Evolutionary conservation across 2,888 invertebrate genomes (phyloP).

Genomic region (Rhodophaea formosa): DNA sequence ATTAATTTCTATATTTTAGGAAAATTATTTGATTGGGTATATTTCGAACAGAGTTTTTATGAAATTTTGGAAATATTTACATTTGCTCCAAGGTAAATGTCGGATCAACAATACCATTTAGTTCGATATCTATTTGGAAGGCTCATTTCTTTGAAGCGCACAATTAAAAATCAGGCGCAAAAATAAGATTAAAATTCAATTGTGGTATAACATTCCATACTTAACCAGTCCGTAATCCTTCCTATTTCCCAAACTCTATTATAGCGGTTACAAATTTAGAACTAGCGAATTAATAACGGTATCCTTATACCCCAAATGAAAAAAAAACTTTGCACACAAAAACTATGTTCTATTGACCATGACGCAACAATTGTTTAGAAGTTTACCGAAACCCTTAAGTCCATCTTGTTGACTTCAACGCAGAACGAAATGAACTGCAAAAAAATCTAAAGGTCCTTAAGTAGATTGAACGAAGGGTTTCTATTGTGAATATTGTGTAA

Average conservation of each 20-base stretch:
- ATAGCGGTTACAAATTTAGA: constrained; percentile 46
- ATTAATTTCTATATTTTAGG: too few species aligned
- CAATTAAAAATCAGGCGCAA: too few species aligned
- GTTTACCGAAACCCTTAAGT: constrained; percentile 71
- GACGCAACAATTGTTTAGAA: constrained; percentile 79
- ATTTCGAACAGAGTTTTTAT: too few species aligned
- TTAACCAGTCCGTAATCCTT: constrained; percentile 2
- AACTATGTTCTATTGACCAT: constrained; percentile 75
- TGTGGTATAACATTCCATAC: background rate
- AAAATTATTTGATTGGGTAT: too few species aligned
- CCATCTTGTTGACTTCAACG: constrained; percentile 76
- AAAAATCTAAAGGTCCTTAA: constrained; percentile 70
- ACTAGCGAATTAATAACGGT: constrained; percentile 54
- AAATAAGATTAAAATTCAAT: background rate
- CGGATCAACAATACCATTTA: too few species aligned
- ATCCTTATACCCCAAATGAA: constrained; percentile 33
- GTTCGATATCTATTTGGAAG: too few species aligned
- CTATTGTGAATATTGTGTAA: constrained; percentile 79
- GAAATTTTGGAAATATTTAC: too few species aligned
- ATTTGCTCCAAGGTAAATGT: too few species aligned
- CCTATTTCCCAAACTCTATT: constrained; percentile 47
- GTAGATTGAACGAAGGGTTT: constrained; percentile 64
- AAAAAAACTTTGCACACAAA: constrained; percentile 57
- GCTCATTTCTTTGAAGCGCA: too few species aligned
- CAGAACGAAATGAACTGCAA: constrained; percentile 61